Evolutionary conservation across 2,113 vertebrate species (phyloP).

Genomic region (Choloepus hoffmanni): DNA sequence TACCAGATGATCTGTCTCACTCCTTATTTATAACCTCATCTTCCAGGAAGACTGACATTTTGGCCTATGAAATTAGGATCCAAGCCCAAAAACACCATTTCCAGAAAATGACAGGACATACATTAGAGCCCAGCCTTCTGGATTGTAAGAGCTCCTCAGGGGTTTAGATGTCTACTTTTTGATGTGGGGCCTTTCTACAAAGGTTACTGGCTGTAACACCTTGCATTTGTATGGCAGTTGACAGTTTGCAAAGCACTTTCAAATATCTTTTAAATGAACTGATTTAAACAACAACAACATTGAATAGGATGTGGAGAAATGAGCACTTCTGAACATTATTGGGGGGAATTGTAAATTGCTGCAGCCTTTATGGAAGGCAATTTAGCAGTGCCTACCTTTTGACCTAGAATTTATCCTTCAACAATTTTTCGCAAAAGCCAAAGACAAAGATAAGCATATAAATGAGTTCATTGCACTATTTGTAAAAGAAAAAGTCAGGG

Average conservation of each 20-base stretch:
- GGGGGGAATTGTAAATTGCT: not conserved
- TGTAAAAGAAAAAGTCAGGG: not conserved
- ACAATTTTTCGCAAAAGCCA: not conserved
- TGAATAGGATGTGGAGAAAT: not conserved
- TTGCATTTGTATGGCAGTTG: not conserved
- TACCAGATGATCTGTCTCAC: conserved; percentile 49
- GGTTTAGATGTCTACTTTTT: not conserved
- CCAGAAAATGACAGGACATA: not conserved
- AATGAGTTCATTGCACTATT: not conserved
- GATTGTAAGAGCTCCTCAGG: no score
- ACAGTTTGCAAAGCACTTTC: not conserved
- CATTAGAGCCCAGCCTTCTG: not conserved
- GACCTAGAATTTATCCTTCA: not conserved
- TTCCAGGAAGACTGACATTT: not conserved
- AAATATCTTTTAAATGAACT: not conserved
- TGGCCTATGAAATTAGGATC: conserved; percentile 49
- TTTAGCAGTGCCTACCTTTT: not conserved
- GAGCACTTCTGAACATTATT: not conserved
- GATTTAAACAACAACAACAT: not conserved
- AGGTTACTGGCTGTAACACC: not conserved
- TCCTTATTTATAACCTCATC: conserved; percentile 70
- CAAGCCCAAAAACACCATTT: conserved; percentile 45
- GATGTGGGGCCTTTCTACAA: not conserved
- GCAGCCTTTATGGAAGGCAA: not conserved
- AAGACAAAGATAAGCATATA: not conserved